A percentile compares a stretch with the other conserved stretches of the same genome.
Evolutionary conservation across 2,888 invertebrate genomes (phyloP).

Genomic region (Biston stratarius): DNA sequence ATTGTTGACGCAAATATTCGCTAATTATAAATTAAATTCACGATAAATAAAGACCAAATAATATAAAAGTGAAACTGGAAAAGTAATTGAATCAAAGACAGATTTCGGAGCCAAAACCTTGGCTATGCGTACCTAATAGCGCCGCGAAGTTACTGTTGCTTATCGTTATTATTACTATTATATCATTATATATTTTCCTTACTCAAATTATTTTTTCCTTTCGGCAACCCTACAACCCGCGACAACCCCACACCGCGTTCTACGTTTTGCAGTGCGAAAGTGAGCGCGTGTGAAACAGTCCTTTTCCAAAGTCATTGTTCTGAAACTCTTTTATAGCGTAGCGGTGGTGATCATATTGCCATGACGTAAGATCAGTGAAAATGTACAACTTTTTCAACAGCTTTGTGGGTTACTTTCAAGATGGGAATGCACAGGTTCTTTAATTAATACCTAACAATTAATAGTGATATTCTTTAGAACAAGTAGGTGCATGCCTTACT

Average conservation of each 20-base stretch:
- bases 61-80: too few relatives aligned
- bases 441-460: background rate
- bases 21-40: too few relatives aligned
- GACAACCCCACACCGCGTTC: slow-evolving; percentile 44
- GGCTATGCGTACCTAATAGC: too few relatives aligned
- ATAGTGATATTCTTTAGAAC: background rate
- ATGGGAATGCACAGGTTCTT: slow-evolving; percentile 52
- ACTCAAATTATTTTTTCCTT: background rate
- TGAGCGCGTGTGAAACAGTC: slow-evolving; percentile 54
- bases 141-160: too few relatives aligned
- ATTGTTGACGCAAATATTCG: too few relatives aligned
- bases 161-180: too few relatives aligned
- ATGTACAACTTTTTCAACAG: slow-evolving; percentile 75
- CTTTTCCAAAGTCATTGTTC: slow-evolving; percentile 47
- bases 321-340: slow-evolving; percentile 33
- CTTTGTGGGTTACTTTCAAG: slow-evolving; percentile 72
- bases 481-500: too few relatives aligned
- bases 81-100: too few relatives aligned
- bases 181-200: too few relatives aligned
- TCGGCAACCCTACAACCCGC: slow-evolving; percentile 51
- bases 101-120: too few relatives aligned
- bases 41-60: too few relatives aligned
- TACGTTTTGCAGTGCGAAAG: slow-evolving; percentile 54
- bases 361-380: slow-evolving; percentile 42
- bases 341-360: slow-evolving; percentile 47